Percentiles rank a stretch among this genome's conserved stretches.
Evolutionary conservation across 2,113 vertebrate species (phyloP).

Genomic region (Grallaria varia): DNA sequence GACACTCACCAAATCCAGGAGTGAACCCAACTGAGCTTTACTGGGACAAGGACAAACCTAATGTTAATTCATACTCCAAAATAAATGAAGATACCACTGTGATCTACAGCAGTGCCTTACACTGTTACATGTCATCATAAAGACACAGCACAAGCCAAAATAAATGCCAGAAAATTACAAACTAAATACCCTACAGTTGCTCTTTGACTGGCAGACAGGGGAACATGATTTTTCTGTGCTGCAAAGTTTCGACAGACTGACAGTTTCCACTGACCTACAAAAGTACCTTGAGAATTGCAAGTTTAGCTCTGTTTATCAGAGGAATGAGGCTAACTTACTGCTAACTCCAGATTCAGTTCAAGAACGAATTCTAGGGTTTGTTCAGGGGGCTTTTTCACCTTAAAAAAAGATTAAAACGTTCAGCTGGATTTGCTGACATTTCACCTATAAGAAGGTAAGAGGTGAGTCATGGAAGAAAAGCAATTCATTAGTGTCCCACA

Average conservation of each 20-base stretch:
- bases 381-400: neutral
- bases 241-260: neutral
- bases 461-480: neutral
- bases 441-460: neutral
- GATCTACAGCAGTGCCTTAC: neutral
- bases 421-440: constrained; percentile 35
- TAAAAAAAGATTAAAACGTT: neutral
- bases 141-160: neutral
- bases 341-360: neutral
- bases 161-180: neutral
- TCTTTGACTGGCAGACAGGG: neutral
- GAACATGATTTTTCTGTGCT: neutral
- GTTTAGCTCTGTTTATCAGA: neutral
- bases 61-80: neutral
- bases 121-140: neutral
- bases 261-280: neutral
- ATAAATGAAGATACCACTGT: neutral
- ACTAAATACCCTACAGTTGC: neutral
- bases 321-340: neutral
- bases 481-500: neutral
- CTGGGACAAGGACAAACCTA: neutral
- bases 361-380: constrained; percentile 4
- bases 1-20: neutral
- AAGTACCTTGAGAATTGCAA: constrained; percentile 9
- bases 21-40: neutral